Evolutionary conservation across 92 coral and sea anemone genomes (phyloP).

Genomic region (Zoanthus sociatus): DNA sequence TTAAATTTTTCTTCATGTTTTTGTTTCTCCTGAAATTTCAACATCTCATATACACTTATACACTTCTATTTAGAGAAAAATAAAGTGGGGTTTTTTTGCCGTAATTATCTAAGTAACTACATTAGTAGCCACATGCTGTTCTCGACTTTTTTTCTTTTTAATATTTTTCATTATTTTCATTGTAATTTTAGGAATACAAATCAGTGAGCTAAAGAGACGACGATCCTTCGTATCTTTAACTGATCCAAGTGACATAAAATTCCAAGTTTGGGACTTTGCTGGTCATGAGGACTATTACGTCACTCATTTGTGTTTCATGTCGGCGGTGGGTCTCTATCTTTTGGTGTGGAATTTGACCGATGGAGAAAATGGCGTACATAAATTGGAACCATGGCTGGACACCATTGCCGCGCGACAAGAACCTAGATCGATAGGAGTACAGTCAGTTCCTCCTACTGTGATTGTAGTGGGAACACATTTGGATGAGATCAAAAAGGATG

Average conservation of each 20-base stretch:
- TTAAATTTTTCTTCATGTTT: no score
- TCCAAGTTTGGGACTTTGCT: constrained; percentile 85
- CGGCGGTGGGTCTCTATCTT: constrained; percentile 68
- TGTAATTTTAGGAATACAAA: constrained; percentile 52
- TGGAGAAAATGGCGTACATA: constrained; percentile 58
- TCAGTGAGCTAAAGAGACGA: constrained; percentile 49
- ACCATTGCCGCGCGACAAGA: constrained; percentile 43
- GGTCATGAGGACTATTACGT: constrained; percentile 83
- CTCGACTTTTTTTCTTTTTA: no score
- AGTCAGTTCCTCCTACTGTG: constrained; percentile 45
- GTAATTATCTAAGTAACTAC: no score
- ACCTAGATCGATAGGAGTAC: constrained; percentile 1
- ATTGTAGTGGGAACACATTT: constrained; percentile 81
- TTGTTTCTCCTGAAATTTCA: no score
- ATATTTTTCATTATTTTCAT: neutral
- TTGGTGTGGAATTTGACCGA: constrained; percentile 83
- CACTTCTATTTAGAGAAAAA: no score
- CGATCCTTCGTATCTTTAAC: neutral
- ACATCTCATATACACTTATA: no score
- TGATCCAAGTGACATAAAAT: constrained; percentile 24
- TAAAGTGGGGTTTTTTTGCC: no score
- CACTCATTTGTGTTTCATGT: constrained; percentile 79
- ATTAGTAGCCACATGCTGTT: no score
- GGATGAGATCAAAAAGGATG: constrained; percentile 61
- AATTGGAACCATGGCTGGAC: constrained; percentile 58